These are phyloP conservation scores for Scrobipalpa costella DNA, from an alignment of 2,888 invertebrate genomes.

Conservation along the genomic window DNA sequence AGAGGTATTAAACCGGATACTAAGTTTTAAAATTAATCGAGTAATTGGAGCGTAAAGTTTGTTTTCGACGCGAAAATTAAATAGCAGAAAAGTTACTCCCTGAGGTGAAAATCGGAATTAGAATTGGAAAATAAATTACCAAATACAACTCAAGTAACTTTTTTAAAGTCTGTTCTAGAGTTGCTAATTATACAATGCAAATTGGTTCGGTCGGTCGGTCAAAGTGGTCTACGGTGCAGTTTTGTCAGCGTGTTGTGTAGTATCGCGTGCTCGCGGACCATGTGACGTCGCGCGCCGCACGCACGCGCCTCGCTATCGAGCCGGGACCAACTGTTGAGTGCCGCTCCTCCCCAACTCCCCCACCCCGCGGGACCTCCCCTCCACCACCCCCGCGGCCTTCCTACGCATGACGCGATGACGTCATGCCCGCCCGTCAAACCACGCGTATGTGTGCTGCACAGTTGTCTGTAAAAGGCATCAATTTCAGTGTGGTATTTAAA, in stretches of 20 bases:
- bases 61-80: not conserved
- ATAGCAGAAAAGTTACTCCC: not conserved
- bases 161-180: not conserved
- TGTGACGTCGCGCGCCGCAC: constrained; percentile 59
- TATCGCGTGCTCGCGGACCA: constrained; percentile 47
- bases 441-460: constrained; percentile 41
- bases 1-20: constrained; percentile 4
- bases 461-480: constrained; percentile 28
- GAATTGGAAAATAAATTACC: not conserved
- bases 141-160: not conserved
- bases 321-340: constrained; percentile 76
- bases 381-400: constrained; percentile 39
- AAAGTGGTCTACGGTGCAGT: constrained; percentile 23
- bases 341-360: constrained; percentile 35
- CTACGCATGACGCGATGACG: constrained; percentile 55
- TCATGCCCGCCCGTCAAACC: constrained; percentile 50
- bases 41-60: not conserved
- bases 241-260: constrained; percentile 26
- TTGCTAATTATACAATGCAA: not conserved
- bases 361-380: constrained; percentile 39
- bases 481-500: constrained; percentile 28
- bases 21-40: not conserved
- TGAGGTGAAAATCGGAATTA: constrained; percentile 6
- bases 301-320: constrained; percentile 73
- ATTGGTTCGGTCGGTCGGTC: constrained; percentile 18